Percentiles rank a stretch among this genome's conserved stretches.
Evolutionary conservation across 2,797 vertebrate species (phyloP).

Genomic region (Clamator glandarius): DNA sequence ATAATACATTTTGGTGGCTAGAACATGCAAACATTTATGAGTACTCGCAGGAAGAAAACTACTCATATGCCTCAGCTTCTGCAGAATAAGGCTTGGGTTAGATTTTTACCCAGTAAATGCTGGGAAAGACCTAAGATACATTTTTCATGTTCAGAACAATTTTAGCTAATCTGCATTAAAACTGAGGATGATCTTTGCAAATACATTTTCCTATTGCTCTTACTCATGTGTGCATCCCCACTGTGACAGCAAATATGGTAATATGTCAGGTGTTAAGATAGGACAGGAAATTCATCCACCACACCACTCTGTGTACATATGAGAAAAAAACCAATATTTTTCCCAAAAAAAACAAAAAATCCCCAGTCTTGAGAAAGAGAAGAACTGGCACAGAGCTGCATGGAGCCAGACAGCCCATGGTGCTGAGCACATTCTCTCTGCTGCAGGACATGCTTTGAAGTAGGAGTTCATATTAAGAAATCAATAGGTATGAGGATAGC

Average conservation of each 20-base stretch:
- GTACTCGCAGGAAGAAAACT: background rate
- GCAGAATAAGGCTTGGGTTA: background rate
- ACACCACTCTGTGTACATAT: background rate
- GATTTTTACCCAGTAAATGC: conserved; percentile 26
- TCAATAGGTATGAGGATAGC: background rate
- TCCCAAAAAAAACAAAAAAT: background rate
- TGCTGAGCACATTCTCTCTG: background rate
- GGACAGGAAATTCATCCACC: conserved; percentile 50
- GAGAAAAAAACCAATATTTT: background rate
- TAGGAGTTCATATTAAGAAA: conserved; percentile 42
- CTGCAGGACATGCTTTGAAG: conserved; percentile 54
- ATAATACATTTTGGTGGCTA: conserved; percentile 55
- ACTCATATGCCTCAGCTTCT: background rate
- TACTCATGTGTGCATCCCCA: conserved; percentile 48
- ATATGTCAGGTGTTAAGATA: conserved; percentile 57
- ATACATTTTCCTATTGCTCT: conserved; percentile 49
- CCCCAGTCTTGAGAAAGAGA: conserved; percentile 31
- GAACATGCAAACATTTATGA: background rate
- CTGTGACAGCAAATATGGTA: conserved; percentile 64
- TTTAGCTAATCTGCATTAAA: conserved; percentile 71
- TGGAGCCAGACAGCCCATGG: background rate
- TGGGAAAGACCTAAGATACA: background rate
- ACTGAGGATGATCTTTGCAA: conserved; percentile 59
- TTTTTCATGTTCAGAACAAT: conserved; percentile 56
- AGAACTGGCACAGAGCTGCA: background rate